Conservation (phyloP, 2,797 vertebrate genomes). For the Poeciliopsis turneri region DNA sequence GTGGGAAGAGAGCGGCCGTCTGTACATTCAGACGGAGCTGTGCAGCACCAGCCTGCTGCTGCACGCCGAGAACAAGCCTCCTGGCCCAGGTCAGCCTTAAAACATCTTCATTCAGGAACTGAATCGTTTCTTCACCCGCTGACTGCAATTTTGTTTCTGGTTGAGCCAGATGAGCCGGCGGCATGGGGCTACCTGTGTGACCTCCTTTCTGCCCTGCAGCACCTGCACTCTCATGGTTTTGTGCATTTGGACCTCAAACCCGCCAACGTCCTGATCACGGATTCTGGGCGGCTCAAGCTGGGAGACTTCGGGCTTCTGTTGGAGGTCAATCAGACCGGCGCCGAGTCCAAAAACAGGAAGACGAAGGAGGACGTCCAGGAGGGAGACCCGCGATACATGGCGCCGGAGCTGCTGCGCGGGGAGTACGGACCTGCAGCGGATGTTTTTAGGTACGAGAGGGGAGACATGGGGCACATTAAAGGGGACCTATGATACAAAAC, state of each 20-base stretch:
- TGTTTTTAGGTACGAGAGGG: constrained; percentile 85
- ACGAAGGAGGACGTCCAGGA: constrained; percentile 84
- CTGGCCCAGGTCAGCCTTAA: constrained; percentile 62
- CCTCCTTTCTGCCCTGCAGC: constrained; percentile 85
- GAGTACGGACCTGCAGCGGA: constrained; percentile 87
- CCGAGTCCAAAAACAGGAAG: constrained; percentile 33
- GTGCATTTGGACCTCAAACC: constrained; percentile 92
- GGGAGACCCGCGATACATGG: constrained; percentile 93
- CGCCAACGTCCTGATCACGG: constrained; percentile 89
- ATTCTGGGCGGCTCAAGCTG: constrained; percentile 86
- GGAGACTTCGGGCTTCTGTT: constrained; percentile 90
- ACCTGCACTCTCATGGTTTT: constrained; percentile 85
- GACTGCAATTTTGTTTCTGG: constrained; percentile 13
- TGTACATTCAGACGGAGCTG: constrained; percentile 92
- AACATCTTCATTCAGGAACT: not conserved
- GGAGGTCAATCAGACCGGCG: constrained; percentile 63
- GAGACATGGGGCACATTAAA: not conserved
- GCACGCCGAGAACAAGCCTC: constrained; percentile 83
- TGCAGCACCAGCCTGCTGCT: constrained; percentile 87
- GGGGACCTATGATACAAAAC: too few species aligned
- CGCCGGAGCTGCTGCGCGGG: constrained; percentile 88
- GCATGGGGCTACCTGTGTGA: constrained; percentile 88
- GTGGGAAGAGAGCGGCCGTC: constrained; percentile 89
- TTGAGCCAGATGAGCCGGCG: constrained; percentile 74
- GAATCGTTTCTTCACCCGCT: not conserved